Conservation (phyloP, 1,140 invertebrate species). For the Globodera rostochiensis region DNA sequence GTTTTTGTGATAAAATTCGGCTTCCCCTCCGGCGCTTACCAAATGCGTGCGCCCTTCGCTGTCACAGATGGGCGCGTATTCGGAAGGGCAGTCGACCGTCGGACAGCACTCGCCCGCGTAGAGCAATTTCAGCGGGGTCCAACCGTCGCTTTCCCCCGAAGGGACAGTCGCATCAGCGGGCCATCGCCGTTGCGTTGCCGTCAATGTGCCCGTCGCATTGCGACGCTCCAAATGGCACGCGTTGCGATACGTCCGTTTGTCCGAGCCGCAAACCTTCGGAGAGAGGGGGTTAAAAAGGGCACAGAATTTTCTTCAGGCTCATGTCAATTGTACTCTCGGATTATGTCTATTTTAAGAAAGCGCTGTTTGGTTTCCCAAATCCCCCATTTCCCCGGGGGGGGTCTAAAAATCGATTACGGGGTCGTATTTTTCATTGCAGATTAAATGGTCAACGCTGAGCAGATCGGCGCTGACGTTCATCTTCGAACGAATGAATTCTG, state of each 20-base stretch:
- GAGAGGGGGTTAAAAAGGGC: background rate
- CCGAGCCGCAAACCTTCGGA: slow-evolving; percentile 41
- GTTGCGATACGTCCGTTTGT: slow-evolving; percentile 46
- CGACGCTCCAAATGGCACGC: slow-evolving; percentile 44
- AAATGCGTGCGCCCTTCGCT: slow-evolving; percentile 39
- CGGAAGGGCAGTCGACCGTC: slow-evolving; percentile 36
- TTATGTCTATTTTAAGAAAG: too few relatives aligned
- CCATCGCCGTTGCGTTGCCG: too few relatives aligned
- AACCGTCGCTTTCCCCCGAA: slow-evolving; percentile 7
- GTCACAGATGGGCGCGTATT: slow-evolving; percentile 58
- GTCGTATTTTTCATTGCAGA: slow-evolving; percentile 25
- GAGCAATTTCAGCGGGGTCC: background rate
- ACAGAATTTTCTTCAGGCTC: too few relatives aligned
- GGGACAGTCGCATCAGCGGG: slow-evolving; percentile 26
- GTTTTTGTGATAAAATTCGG: background rate
- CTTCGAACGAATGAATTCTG: background rate
- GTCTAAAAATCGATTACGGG: background rate
- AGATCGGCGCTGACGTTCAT: slow-evolving; percentile 21
- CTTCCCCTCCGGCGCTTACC: slow-evolving; percentile 22
- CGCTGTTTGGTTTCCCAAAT: too few relatives aligned
- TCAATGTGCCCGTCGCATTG: slow-evolving; percentile 33
- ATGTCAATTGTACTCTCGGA: too few relatives aligned
- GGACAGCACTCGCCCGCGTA: slow-evolving; percentile 20
- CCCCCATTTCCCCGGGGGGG: too few relatives aligned
- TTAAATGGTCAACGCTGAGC: slow-evolving; percentile 23